Evolutionary conservation across 2,797 vertebrate species (phyloP), one percentile per base, ranked within the genome.

Genomic region (Enteromius argenteus): DNA sequence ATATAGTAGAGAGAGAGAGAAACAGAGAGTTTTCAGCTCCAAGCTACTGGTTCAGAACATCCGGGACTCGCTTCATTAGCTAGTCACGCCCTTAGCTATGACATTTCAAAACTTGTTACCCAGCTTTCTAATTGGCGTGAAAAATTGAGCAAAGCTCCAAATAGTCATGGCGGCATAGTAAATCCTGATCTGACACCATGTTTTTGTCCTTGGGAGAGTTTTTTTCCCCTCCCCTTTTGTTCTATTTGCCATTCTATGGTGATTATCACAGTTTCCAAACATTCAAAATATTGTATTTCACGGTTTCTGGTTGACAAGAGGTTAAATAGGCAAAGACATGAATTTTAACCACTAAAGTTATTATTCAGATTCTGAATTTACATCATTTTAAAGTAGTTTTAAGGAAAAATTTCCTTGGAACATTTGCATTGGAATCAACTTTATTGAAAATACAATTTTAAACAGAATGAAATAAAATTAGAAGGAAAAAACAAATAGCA

Each of bases 101-200:
- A 94, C 94, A 95, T 95, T 95, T 95, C 88, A 92, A 93, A 93
- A 93, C 91, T 89, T 91, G 90, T 91, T 91, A 90, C 89, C 84
- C 51, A 67, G 88, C 88, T 88, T 91, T 91, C 86, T 93, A 94
- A 94, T 94, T 94, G 91, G 91, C 35, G 53, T 93, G 90, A 93
- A 93, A 93, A 92, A 93, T 94, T 90, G 87, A 88, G 89, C 84
- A 79, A 64, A 66, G 89, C 71, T 85, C 77, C 84, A 79, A 85
- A 86, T 77, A 78, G 64, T 76, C 83, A 87, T 81, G 81, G 75
- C 83, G 27, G 60, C 67, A n/a, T 30, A 64, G 86, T 79, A 79
- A 81, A 90, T 88, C 84, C 87, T 37, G 76, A 90, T 86, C 84
- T 89, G 88, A 91, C 74, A 82, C 60, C 83, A 72, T 90, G 74